These are phyloP conservation scores for Thaumatotibia leucotreta DNA, from an alignment of 1,140 invertebrate genomes.

Conservation along the genomic window DNA sequence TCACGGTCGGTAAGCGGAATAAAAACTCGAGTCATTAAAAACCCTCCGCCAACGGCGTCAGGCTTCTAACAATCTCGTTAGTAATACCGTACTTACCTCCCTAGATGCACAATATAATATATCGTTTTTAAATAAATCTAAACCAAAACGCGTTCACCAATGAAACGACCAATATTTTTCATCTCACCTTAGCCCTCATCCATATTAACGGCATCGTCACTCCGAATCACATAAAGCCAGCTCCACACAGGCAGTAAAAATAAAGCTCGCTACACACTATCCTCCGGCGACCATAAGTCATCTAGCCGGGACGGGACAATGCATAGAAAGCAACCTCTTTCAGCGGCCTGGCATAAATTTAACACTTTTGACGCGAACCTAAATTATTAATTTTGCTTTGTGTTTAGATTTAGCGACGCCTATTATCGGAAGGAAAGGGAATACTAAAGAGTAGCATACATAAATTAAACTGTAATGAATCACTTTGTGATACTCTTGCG, in stretches of 20 bases:
- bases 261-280: conserved; percentile 1
- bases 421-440: neutral
- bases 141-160: neutral
- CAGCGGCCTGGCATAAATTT: conserved; percentile 9
- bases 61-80: too few relatives aligned
- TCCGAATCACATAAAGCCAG: conserved; percentile 7
- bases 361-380: neutral
- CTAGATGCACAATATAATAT: too few relatives aligned
- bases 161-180: neutral
- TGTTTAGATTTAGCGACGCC: neutral
- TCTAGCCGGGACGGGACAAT: conserved; percentile 11
- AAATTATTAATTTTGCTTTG: conserved; percentile 7
- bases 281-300: conserved; percentile 16
- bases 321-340: conserved; percentile 13
- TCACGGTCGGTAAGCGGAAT: too few relatives aligned
- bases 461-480: too few relatives aligned
- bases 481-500: too few relatives aligned
- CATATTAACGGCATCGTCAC: conserved; percentile 9
- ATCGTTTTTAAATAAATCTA: too few relatives aligned
- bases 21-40: too few relatives aligned
- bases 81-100: too few relatives aligned
- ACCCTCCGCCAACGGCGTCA: too few relatives aligned
- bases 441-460: neutral
- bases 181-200: neutral
- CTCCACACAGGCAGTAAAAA: neutral